phyloP scores from a whole-genome alignment of 2,888 invertebrate species.

The Tenodera sinensis region DNA sequence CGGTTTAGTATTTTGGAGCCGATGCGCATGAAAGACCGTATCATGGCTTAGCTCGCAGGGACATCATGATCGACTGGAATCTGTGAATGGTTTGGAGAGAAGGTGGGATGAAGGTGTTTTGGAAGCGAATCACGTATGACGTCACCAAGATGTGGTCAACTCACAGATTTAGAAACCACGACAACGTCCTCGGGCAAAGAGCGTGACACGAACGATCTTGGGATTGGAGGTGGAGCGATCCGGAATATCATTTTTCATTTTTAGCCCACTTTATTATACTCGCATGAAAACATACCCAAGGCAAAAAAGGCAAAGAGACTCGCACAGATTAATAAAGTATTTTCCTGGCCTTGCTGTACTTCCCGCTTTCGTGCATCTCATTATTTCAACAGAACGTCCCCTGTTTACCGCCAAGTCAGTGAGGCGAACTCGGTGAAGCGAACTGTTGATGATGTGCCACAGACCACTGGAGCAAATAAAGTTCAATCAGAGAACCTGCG shows the following conservation, averaged over 20 bases:
- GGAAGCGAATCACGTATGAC: not conserved
- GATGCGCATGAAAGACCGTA: too few species aligned
- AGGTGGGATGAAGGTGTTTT: not conserved
- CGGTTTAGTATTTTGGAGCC: too few species aligned
- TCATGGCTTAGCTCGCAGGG: too few species aligned
- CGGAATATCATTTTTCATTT: not conserved
- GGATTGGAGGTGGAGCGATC: not conserved
- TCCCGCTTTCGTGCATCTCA: too few species aligned
- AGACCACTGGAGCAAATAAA: too few species aligned
- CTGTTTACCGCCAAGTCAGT: too few species aligned
- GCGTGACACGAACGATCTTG: not conserved
- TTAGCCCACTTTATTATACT: not conserved
- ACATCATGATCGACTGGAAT: not conserved
- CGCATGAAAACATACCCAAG: not conserved
- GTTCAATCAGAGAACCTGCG: too few species aligned
- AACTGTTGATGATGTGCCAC: too few species aligned
- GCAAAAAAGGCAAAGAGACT: not conserved
- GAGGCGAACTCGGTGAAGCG: too few species aligned
- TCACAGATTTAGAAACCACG: not conserved
- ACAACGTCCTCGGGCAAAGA: not conserved
- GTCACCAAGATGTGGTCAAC: not conserved
- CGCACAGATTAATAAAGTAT: not conserved
- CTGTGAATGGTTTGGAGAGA: not conserved
- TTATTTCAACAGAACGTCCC: too few species aligned
- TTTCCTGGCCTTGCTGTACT: too few species aligned